Evolutionary conservation across 1,140 invertebrate genomes (phyloP), one percentile per base, ranked within the genome.

Genomic region (Sminthurides bifidus): DNA sequence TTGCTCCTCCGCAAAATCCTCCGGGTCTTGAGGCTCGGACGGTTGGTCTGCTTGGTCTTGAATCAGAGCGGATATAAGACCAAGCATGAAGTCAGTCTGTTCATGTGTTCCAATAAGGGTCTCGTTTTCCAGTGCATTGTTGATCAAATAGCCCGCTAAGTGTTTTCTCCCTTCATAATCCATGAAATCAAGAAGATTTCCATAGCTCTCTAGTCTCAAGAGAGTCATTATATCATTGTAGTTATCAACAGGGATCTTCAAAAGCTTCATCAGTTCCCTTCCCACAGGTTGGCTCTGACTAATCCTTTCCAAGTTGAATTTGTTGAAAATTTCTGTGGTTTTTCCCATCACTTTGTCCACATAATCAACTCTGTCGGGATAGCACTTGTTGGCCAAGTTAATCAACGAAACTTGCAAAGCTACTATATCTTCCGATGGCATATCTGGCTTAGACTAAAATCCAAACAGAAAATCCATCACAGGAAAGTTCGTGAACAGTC

Each of bases 1-100:
- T 69, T 98, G 95, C 67, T 98, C 94, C 70, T 98, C 95, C 29
- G 86, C 84, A 73, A 98, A 94, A 71, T 98, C 94, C 73, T 98
- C 94, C 1, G 84, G 78, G 73, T 95, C 91, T 53, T 76, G 74
- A 40, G 83, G 77, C 24, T 79, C 80, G 33, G 69, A 67, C 33
- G 75, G 71, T 68, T 87, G 82, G 67, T 87, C 83, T 0, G 77
- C 74, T 68, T 95, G 90, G 69, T 96, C 92, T 64, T 82, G 81
- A 6, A 95, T 81, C 27, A 97, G 68, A 1, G 90, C 82, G n/a
- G 82, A 79, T 12, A 95, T 77, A 72, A 95, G 83, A 3, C 76
- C 78, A 27, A 93, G 70, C 38, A 92, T 77, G 14, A 79, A 72
- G 60, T 89, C 85, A 4, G 86, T 84, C 72, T 87, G 77, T 65